Base-by-base conservation (phyloP, 2,888 invertebrate genomes). In the Lasiommata megera region DNA sequence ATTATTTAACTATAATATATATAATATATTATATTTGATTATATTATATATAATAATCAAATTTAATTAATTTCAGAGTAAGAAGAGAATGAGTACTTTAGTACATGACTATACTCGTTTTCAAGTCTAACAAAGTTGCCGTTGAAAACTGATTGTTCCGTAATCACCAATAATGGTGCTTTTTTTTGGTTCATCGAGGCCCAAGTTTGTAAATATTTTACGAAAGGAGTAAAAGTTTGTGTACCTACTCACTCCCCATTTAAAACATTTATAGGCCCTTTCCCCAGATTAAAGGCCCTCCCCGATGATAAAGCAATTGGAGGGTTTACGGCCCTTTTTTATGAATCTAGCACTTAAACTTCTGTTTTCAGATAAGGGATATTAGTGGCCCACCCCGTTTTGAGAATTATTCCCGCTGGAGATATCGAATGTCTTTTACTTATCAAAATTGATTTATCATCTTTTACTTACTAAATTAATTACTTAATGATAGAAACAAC, bases 261-360 rank as follows among this genome's bases (percentile, higher is more conserved):
- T 38, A 29, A 51, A 51, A 51, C 51, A 51, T 51, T 48, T 51
- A 51, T 51, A 51, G 51, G 11, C 51, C 51, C 51, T 51, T 51
- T 38, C 38, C 38, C 16, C 16, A 51, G 51, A 51, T 51, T 51
- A 51, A 51, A 38, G 38, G 14, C 51, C 51, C 51, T 38, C 51
- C 51, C 51, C 51, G 38, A 51, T 51, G 51, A 51, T 51, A 51
- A 51, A 51, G 51, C 51, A 51, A 51, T 51, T 51, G 51, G 51
- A 14, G 11, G 51, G 38, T 51, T 51, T 51, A 51, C 38, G 38
- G 38, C 51, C 51, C 9, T 28, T 51, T 43, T 51, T 51, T 51
- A 51, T 51, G 51, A 51, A 51, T 51, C 46, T 29, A 46, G 51
- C 51, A 51, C 38, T 51, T 51, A 51, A 51, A 51, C 51, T 51